Evolutionary conservation across 2,113 vertebrate species (phyloP), one percentile per base, ranked within the genome.

Genomic region (Bos indicus): DNA sequence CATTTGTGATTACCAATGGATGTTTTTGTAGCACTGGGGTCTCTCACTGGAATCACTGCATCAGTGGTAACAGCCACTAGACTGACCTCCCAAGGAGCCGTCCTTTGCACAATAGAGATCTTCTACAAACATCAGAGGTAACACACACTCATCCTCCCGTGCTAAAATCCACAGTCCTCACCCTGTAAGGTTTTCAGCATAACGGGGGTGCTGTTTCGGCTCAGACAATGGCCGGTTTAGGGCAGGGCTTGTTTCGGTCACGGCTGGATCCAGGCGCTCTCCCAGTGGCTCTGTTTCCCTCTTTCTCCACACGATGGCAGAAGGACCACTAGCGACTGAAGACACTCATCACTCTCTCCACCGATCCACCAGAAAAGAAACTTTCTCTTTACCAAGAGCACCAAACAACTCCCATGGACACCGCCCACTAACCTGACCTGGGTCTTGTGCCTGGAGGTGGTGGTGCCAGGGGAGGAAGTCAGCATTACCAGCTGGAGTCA

Each of bases 1-100:
- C 51, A 3, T 86, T 15, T 36, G 14, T 62, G 36, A 6, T 4
- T 28, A 8, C 3, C 0, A 2, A 28, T 8, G 52, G 16, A 2
- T 1, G 1, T 28, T 81, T n/a, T 23, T 21, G 33, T 13, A 48
- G 80, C 43, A 2, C 26, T 2, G 13, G 57, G 1, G 2, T 40
- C 59, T 25, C 46, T 83, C 48, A 9, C 48, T 64, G 28, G 10
- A 52, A 57, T 40, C 5, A 4, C 26, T 16, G 28, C 17, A 23
- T 6, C 30, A 14, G 28, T 25, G 14, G 2, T 11, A 51, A 43
- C 1, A 12, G 26, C 26, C 23, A 51, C 3, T 7, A 11, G 40
- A 56, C 60, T 5, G 25, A 51, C 62, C 15, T 56, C 46, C 30
- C 0, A 3, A 9, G 28, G 4, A 59, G 43, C 67, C 9, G 6